Evolutionary conservation across 1,140 invertebrate species (phyloP), one percentile per base, ranked within the genome.

Genomic region (Augochlora pura): DNA sequence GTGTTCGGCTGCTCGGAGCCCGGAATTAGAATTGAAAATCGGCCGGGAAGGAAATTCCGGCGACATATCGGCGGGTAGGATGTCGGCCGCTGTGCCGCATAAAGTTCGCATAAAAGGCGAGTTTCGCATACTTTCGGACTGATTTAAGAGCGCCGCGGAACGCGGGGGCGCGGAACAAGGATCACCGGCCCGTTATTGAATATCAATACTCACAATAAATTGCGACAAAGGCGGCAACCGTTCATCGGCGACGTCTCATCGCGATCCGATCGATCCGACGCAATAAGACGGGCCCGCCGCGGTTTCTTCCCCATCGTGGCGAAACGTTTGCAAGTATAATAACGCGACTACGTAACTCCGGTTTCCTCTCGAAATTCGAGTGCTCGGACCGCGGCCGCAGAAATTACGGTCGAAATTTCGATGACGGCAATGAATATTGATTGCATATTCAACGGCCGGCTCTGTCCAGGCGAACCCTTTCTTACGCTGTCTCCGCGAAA

Each of bases 141-240:
- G 67, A 80, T 80, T 75, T 75, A 68, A 80, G 54, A 21, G 21
- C 38, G 25, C 18, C 16, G 25, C 32, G 18, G 65, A 42, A n/a
- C 32, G 42, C 39, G 6, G 18, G 65, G 32, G 8, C 32, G 42
- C 39, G 6, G 18, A 32, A 32, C 32, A 32, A 32, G 32, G 32
- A 63, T n/a, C 8, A 9, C 54, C 49, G 66, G 16, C 25, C 25
- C 21, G 23, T 75, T 80, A 80, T 80, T 80, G 64, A 75, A 62
- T 75, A 80, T 75, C 78, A 64, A 68, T 80, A 57, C 59, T 64
- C 57, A n/a, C 46, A 23, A 46, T 64, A 59, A 81, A 81, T 77
- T 38, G 59, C 46, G 2, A n/a, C 0, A 14, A 6, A 16, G 18
- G 16, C 39, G 16, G 7, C 54, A 12, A 23, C 23, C 18, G 25